Evolutionary conservation across 2,888 invertebrate species (phyloP), one percentile per base, ranked within the genome.

Genomic region (Phyllotreta cruciferae): DNA sequence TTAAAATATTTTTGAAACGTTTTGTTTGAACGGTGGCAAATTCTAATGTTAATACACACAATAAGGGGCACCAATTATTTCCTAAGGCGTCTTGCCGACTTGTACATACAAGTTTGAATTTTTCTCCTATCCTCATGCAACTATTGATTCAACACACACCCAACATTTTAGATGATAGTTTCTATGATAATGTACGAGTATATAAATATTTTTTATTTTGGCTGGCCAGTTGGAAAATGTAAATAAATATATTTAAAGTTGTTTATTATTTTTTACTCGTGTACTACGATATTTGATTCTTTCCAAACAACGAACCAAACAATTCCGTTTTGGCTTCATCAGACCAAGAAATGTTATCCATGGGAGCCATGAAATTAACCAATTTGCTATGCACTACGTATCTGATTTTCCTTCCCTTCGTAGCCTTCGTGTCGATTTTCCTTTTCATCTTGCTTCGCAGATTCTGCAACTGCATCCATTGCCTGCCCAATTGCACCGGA

Each of bases 391-490:
- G 93, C 0, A 94, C 90, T 64, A 89, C 89, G 80, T 93, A 96
- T 76, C 94, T 87, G 55, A 97, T 87, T 81, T 92, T 93, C 62
- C 98, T 85, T 0, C 97, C 98, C 82, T 98, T 98, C 4, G 96
- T 95, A 0, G 97, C 96, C 79, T 89, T 90, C 0, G 94, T 95
- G 77, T 98, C 98, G 0, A 97, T 90, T 80, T 92, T 94, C 70
- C 91, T 87, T 80, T 97, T 98, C 88, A 94, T 91, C 82, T 94
- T 95, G 76, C 89, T 93, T 41, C 97, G 83, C 81, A 96, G 85
- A 80, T 92, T 96, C 78, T 98, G 97, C 64, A 98, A 83, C 65
- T 96, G 91, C 66, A 95, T 87, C 91, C 94, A 96, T 75, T 96
- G 95, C 69, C 92, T 87, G 77, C 93, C 92, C 45, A 96, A 84